Evolutionary conservation across 2,113 vertebrate species (phyloP).

Genomic region (Odocoileus hemionus): DNA sequence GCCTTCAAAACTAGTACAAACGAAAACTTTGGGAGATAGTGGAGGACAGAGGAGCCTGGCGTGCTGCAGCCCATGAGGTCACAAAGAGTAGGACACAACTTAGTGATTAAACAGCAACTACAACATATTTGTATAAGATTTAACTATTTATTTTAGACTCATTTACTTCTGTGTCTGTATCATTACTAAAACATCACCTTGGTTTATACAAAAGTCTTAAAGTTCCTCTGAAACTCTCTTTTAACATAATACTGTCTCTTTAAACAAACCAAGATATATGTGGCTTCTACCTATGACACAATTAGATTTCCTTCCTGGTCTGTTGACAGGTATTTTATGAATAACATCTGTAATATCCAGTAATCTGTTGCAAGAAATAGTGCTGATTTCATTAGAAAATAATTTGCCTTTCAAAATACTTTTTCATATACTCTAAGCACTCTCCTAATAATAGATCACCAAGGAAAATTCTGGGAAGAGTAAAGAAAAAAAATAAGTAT

Average conservation of each 20-base stretch:
- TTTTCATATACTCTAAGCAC: conserved; percentile 32
- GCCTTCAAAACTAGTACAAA: neutral
- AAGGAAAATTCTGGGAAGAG: neutral
- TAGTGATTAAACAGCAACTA: neutral
- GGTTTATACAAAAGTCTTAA: neutral
- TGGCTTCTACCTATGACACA: neutral
- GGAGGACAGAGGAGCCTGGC: neutral
- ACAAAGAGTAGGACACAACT: neutral
- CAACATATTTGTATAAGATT: neutral
- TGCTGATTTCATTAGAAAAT: conserved; percentile 64
- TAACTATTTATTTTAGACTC: neutral
- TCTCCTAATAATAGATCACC: conserved; percentile 25
- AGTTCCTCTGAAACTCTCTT: neutral
- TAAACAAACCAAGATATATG: conserved; percentile 19
- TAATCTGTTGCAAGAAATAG: conserved; percentile 49
- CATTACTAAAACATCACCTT: neutral
- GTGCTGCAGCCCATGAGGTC: neutral
- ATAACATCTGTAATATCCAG: conserved; percentile 28
- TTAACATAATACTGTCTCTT: neutral
- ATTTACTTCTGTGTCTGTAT: neutral
- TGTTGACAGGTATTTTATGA: conserved; percentile 59
- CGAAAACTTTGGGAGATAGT: neutral
- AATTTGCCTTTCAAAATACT: conserved; percentile 46
- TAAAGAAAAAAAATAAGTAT: neutral
- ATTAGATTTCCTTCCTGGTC: conserved; percentile 39